A percentile compares a stretch with the other conserved stretches of the same genome.
Evolutionary conservation across 2,888 invertebrate genomes (phyloP).

Genomic region (Drepanosiphum platanoidis): DNA sequence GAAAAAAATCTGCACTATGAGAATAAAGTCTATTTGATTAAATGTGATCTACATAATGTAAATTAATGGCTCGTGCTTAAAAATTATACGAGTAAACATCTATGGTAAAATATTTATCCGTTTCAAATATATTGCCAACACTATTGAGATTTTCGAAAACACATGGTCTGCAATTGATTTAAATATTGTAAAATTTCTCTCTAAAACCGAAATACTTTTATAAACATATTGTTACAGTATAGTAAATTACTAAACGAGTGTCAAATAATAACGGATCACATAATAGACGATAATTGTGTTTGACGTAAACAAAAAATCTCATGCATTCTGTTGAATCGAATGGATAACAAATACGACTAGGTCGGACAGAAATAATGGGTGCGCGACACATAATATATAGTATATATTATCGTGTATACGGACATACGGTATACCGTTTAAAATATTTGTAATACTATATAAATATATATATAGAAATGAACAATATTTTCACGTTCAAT

Average conservation of each 20-base stretch:
- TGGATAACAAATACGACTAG: no score
- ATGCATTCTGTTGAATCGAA: background rate
- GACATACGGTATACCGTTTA: no score
- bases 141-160: no score
- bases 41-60: background rate
- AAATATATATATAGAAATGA: no score
- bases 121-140: background rate
- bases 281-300: background rate
- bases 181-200: background rate
- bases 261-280: background rate
- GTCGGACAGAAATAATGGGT: background rate
- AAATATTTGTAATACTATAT: no score
- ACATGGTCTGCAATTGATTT: background rate
- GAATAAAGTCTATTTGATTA: slow-evolving; percentile 6
- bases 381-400: no score
- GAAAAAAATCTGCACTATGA: background rate
- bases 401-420: no score
- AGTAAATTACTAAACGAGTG: background rate
- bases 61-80: background rate
- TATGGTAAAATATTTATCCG: background rate
- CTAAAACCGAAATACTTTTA: no score
- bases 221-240: background rate
- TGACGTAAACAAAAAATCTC: background rate
- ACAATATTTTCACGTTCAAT: no score
- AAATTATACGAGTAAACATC: background rate